Evolutionary conservation across 92 coral and sea anemone genomes (phyloP).

Genomic region (Paragorgia papillata): DNA sequence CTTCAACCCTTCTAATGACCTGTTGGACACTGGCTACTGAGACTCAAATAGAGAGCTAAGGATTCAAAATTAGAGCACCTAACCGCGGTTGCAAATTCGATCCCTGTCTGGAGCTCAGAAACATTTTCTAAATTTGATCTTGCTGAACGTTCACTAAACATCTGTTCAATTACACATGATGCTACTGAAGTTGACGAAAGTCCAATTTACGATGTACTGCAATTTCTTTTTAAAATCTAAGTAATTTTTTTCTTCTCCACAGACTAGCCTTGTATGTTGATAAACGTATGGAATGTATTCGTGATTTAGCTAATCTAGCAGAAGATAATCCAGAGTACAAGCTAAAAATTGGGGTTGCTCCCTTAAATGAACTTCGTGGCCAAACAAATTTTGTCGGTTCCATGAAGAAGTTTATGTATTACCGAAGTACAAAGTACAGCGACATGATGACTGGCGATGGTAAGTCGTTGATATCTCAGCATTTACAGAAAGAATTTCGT

Average conservation of each 20-base stretch:
- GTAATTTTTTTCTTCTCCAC: not conserved
- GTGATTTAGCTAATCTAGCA: not conserved
- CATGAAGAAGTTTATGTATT: slow-evolving; percentile 26
- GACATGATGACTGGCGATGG: slow-evolving; percentile 31
- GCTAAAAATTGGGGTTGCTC: slow-evolving; percentile 15
- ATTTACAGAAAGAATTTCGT: too few relatives aligned
- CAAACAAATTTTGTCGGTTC: slow-evolving; percentile 8
- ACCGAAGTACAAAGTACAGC: slow-evolving; percentile 24
- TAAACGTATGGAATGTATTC: slow-evolving; percentile 11
- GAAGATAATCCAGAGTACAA: not conserved
- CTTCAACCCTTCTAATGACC: too few relatives aligned
- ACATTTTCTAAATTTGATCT: too few relatives aligned
- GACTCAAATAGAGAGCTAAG: too few relatives aligned
- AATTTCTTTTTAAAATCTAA: not conserved
- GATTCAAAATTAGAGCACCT: too few relatives aligned
- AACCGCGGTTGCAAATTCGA: too few relatives aligned
- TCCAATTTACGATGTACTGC: too few relatives aligned
- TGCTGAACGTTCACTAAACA: too few relatives aligned
- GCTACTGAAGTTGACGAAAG: too few relatives aligned
- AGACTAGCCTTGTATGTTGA: slow-evolving; percentile 26
- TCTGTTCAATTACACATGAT: too few relatives aligned
- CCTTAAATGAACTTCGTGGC: not conserved
- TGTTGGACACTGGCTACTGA: too few relatives aligned
- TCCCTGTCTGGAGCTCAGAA: too few relatives aligned
- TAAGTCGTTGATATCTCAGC: slow-evolving; percentile 12